These are phyloP conservation scores for Andrena fulva DNA, from an alignment of 2,888 invertebrate genomes.

Conservation along the genomic window DNA sequence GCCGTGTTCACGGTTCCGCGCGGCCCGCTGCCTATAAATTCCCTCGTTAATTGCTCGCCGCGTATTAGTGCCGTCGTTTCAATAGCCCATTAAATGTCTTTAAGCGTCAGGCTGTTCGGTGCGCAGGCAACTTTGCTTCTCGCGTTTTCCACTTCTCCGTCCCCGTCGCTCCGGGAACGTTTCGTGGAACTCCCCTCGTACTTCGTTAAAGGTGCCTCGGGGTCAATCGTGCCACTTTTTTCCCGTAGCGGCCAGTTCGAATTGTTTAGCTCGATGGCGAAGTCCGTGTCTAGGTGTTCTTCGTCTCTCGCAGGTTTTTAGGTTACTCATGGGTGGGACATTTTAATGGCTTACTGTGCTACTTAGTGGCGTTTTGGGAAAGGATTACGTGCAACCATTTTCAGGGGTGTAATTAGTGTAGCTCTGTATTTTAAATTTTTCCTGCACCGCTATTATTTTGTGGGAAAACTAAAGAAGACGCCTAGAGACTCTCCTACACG, in stretches of 20 bases:
- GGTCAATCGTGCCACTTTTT: conserved; percentile 10
- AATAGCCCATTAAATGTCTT: conserved; percentile 31
- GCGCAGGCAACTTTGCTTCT: not conserved
- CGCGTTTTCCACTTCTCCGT: not conserved
- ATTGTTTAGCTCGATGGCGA: not conserved
- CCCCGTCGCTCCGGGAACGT: not conserved
- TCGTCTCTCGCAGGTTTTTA: not conserved
- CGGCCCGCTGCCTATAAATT: conserved; percentile 48
- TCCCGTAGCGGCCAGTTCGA: not conserved
- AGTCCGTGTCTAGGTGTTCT: conserved; percentile 10
- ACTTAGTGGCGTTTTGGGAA: too few species aligned
- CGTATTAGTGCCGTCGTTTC: conserved; percentile 19
- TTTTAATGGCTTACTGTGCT: not conserved
- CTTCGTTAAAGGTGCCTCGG: conserved; percentile 1
- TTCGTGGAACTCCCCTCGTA: conserved; percentile 6
- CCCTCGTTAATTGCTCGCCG: conserved; percentile 42
- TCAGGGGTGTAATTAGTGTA: too few species aligned
- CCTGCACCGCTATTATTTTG: too few species aligned
- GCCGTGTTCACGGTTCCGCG: conserved; percentile 9
- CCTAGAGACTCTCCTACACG: not conserved
- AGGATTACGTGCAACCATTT: too few species aligned
- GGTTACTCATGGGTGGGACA: not conserved
- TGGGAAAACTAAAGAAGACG: too few species aligned
- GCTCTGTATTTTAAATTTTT: too few species aligned
- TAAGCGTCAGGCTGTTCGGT: not conserved